Evolutionary conservation across 1,140 invertebrate species (phyloP).

Genomic region (Polypedilum vanderplanki): DNA sequence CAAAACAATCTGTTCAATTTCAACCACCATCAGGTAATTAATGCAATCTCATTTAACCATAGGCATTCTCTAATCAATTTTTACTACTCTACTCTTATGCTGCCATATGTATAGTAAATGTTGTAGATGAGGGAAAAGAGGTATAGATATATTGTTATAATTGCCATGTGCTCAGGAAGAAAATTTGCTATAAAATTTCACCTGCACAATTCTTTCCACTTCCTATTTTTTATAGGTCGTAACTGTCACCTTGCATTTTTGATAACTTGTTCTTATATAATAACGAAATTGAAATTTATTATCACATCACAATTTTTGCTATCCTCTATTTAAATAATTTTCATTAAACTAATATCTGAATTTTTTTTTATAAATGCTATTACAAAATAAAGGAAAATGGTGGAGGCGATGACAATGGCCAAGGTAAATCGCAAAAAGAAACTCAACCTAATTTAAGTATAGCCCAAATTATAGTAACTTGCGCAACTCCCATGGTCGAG

Average conservation of each 20-base stretch:
- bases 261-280: not conserved
- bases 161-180: not conserved
- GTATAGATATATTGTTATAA: not conserved
- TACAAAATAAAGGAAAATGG: slow-evolving; percentile 33
- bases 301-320: not conserved
- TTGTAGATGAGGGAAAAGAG: not conserved
- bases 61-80: not conserved
- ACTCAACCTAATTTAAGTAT: slow-evolving; percentile 58
- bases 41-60: not conserved
- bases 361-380: not conserved
- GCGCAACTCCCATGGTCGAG: slow-evolving; percentile 79
- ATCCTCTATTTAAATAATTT: not conserved
- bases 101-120: not conserved
- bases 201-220: slow-evolving; percentile 19
- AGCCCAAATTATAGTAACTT: slow-evolving; percentile 80
- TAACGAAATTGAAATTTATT: not conserved
- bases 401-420: slow-evolving; percentile 39
- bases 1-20: slow-evolving; percentile 32
- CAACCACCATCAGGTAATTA: slow-evolving; percentile 5
- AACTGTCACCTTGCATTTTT: slow-evolving; percentile 29
- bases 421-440: slow-evolving; percentile 33
- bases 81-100: not conserved
- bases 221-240: slow-evolving; percentile 8
- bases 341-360: not conserved
- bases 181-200: not conserved